phyloP scores from a whole-genome alignment of 2,113 vertebrate species.

The Thamnophis sirtalis region DNA sequence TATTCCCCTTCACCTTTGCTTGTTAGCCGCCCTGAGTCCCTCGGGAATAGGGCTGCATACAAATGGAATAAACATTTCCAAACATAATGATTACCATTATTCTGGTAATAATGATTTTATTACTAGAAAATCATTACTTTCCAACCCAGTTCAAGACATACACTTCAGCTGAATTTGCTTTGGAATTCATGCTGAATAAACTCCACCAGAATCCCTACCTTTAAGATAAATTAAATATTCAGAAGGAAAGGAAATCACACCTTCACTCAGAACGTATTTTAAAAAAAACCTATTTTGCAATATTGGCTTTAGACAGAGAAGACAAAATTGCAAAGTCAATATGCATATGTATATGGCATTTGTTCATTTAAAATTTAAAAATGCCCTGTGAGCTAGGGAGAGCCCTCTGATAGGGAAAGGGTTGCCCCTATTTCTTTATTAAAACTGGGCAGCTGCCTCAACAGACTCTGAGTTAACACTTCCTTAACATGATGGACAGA shows the following conservation, averaged over 20 bases:
- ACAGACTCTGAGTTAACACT: slow-evolving; percentile 20
- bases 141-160: background rate
- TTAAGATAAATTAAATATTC: background rate
- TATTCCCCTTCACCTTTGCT: too few species aligned
- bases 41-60: too few species aligned
- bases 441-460: background rate
- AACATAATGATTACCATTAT: too few species aligned
- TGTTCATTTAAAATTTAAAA: background rate
- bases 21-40: too few species aligned
- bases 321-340: background rate
- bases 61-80: too few species aligned
- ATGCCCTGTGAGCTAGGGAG: background rate
- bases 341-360: background rate
- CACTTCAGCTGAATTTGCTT: background rate
- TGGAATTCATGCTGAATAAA: background rate
- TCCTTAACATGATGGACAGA: too few species aligned
- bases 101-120: too few species aligned
- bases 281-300: background rate
- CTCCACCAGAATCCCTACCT: background rate
- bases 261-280: background rate
- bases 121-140: background rate
- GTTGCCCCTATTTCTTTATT: background rate
- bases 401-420: background rate
- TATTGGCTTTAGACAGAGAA: background rate
- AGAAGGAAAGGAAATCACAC: background rate